Base-by-base conservation (phyloP, 2,888 invertebrate species). In the Seladonia tumulorum region DNA sequence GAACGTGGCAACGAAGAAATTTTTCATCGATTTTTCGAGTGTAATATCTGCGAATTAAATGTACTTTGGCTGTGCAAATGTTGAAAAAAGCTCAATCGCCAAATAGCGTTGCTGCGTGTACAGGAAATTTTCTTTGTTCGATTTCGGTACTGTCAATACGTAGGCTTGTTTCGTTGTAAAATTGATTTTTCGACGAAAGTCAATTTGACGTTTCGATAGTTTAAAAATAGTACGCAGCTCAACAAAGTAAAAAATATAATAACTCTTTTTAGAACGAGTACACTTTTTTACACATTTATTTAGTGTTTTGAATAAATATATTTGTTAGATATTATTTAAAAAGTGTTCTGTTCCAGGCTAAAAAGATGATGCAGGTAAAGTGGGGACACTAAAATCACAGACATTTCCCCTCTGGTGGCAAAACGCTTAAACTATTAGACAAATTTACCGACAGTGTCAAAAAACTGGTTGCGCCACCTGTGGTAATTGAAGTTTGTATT, bases 41-140 rank as follows among this genome's bases (percentile, higher is more conserved):
- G 39, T 76, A 60, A 57, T 25, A 71, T 45, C n/a, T 18, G 18
- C 16, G 29, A 29, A 53, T 66, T 66, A n/a, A 81, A 25, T 39
- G 42, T 22, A 7, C 25, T 57, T 5, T 5, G 16, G 18, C 22
- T 12, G 45, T 42, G 42, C 47, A 66, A 77, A 68, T 14, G 42
- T 68, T 74, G 16, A 45, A 35, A 8, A 66, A 78, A 57, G 35
- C 53, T 73, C 5, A 8, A 78, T 8, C 63, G 42, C 35, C 18
- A 72, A 18, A 14, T 16, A 71, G 14, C 5, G 3, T 25, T 60
- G 68, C n/a, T 57, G 70, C 35, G 14, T n/a, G 35, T 29, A 53
- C 29, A 39, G 35, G 12, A 47, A 79, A 74, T 49, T 74, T 75
- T 60, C 29, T 22, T 79, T 74, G 53, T 47, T 73, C 14, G n/a